Conservation (phyloP, 2,797 vertebrate species). For the Girardinus metallicus region DNA sequence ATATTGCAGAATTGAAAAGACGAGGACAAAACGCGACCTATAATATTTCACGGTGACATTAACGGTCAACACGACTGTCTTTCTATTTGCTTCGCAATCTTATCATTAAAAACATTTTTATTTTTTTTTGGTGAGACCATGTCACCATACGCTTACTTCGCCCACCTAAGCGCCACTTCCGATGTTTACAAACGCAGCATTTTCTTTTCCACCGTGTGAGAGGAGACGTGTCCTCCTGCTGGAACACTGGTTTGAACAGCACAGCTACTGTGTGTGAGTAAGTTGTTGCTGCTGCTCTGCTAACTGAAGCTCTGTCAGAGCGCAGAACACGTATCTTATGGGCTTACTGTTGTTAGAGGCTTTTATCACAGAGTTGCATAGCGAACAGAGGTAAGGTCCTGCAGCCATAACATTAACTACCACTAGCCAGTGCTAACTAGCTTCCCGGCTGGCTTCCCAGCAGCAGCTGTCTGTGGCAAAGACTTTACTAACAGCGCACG, state of each 20-base stretch:
- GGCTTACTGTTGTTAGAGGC: no score
- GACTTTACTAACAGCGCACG: no score
- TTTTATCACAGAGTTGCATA: background rate
- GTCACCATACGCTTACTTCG: background rate
- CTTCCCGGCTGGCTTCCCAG: background rate
- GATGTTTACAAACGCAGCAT: background rate
- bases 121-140: background rate
- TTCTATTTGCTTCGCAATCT: background rate
- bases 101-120: no score
- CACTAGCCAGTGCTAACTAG: conserved; percentile 4
- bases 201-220: background rate
- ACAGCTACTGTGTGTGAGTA: conserved; percentile 22
- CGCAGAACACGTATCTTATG: conserved; percentile 12
- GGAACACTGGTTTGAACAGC: no score
- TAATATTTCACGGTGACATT: background rate
- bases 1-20: background rate
- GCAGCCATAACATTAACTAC: background rate
- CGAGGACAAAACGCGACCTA: background rate
- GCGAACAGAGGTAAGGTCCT: rapidly evolving
- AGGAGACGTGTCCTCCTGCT: background rate
- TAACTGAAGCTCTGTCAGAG: background rate
- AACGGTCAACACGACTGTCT: background rate
- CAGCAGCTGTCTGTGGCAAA: background rate
- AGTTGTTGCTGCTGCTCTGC: conserved; percentile 18
- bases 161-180: background rate